These are phyloP conservation scores for Tetramorium simillimum DNA, from an alignment of 1,140 invertebrate species.

Conservation along the genomic window DNA sequence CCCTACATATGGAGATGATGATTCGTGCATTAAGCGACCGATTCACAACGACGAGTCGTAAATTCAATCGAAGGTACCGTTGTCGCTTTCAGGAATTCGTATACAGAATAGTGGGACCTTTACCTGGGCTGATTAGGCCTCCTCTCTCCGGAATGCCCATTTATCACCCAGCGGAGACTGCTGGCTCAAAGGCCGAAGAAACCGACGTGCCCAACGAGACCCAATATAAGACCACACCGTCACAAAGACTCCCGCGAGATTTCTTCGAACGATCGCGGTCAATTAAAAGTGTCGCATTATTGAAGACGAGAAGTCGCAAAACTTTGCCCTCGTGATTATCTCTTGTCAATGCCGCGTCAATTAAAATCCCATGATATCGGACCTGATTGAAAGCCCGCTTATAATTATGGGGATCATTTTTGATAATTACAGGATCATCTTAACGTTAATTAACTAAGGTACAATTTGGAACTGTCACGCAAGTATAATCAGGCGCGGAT, in stretches of 20 bases:
- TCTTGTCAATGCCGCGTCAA: background rate
- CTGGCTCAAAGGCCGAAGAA: background rate
- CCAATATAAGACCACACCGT: background rate
- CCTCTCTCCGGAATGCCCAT: constrained; percentile 63
- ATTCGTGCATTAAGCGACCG: constrained; percentile 8
- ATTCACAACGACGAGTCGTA: constrained; percentile 9
- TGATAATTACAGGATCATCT: background rate
- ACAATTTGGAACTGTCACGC: background rate
- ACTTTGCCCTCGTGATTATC: background rate
- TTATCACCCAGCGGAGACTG: constrained; percentile 57
- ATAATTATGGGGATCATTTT: background rate
- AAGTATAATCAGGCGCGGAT: background rate
- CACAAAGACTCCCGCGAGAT: constrained; percentile 30
- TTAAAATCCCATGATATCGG: background rate
- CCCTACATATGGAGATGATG: background rate
- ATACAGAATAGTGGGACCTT: background rate
- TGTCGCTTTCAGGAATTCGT: constrained; percentile 33
- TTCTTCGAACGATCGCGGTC: constrained; percentile 29
- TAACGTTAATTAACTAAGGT: background rate
- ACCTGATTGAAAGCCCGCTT: background rate
- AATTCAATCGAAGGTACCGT: constrained; percentile 53
- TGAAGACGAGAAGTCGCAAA: background rate
- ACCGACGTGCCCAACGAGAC: constrained; percentile 11
- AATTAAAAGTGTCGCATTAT: constrained; percentile 63
- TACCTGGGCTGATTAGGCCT: constrained; percentile 66